Base-by-base conservation (phyloP, 2,888 invertebrate species). In the Resseliella maxima region DNA sequence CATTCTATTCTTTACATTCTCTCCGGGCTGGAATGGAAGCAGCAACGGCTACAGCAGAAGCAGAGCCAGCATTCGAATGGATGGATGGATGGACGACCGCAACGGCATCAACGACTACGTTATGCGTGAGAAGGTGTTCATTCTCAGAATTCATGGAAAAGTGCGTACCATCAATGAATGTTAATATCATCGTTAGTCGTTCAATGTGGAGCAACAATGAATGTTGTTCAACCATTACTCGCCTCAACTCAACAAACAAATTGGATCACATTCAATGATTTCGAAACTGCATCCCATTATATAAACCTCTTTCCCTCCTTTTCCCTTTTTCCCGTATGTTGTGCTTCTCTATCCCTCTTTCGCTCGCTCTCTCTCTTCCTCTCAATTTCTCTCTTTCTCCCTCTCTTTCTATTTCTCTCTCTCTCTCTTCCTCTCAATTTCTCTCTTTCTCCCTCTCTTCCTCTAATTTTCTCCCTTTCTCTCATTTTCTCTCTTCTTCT, bases 81-180 rank as follows among this genome's bases (percentile, higher is more conserved):
- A 50, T 18, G 12, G 21, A 2, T 50, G 50, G 72, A 12, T 1
- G 0, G 72, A 59, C 8, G 46, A 18, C 18, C 8, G 15, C 46
- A 50, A 50, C 46, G 46, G 18, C 59, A 24, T 24, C 59, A 18
- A 27, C 59, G 72, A 72, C 72, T 72, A 72, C 72, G 72, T 31
- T 72, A 18, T 72, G 31, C 15, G 72, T 31, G 72, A 72, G 72
- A 72, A 72, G 6, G 21, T 35, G 72, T 18, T 31, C 72, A 2
- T 15, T 59, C 59, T 59, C 2, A 3, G 15, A 31, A 2, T 31
- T 6, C 15, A n/a, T 27, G 31, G 31, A 72, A 72, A 72, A 72
- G 72, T 72, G 72, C 72, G 72, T 72, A 72, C 31, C 72, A 72
- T 72, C 72, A 72, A 72, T 72, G 72, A 72, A 72, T 72, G 72